These are phyloP conservation scores for Leucophenga maculata DNA, from an alignment of 2,888 invertebrate genomes.

Conservation along the genomic window DNA sequence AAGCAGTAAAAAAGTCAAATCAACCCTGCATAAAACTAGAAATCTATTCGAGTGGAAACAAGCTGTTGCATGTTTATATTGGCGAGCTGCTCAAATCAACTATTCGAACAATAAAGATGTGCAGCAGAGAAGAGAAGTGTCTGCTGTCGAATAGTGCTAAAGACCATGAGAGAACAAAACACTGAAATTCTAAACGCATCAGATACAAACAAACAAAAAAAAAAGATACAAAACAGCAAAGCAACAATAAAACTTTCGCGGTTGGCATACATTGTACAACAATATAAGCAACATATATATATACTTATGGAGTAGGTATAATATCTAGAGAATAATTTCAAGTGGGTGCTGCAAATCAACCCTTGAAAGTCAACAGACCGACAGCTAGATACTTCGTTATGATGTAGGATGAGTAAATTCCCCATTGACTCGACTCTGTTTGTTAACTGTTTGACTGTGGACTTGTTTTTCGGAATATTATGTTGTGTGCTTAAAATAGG, in stretches of 20 bases:
- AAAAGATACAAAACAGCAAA: too few relatives aligned
- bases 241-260: conserved; percentile 29
- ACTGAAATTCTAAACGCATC: conserved; percentile 47
- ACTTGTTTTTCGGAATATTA: neutral
- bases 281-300: neutral
- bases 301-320: too few relatives aligned
- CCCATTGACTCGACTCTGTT: neutral
- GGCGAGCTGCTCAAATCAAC: conserved; percentile 13
- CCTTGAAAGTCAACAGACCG: neutral
- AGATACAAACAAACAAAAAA: conserved; percentile 51
- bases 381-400: neutral
- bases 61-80: conserved; percentile 52
- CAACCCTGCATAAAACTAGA: neutral
- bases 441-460: neutral
- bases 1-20: conserved; percentile 37
- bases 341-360: conserved; percentile 13
- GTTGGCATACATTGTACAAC: conserved; percentile 23
- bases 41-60: conserved; percentile 26
- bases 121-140: neutral
- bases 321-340: neutral
- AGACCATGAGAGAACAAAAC: conserved; percentile 19
- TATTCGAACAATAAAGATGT: neutral
- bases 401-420: neutral
- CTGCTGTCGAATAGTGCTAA: neutral
- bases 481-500: neutral